Evolutionary conservation across 2,888 invertebrate genomes (phyloP), one percentile per base, ranked within the genome.

Genomic region (Alentia gelatinosa): DNA sequence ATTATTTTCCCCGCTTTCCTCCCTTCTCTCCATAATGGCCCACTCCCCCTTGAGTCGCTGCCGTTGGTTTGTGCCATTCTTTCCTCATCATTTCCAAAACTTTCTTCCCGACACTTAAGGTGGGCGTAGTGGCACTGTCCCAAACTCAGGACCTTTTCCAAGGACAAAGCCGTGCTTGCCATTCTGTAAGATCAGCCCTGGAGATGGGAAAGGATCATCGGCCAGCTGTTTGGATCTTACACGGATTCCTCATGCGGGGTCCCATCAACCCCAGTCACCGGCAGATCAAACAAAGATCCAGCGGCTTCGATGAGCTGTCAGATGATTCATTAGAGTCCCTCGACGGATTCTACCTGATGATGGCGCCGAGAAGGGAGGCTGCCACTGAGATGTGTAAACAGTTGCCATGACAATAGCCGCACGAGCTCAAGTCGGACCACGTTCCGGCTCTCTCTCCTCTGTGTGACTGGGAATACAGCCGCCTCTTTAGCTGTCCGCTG

Each of bases 321-420:
- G 68, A 30, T 26, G 26, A 30, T 26, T 68, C 68, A 68, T 68
- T 68, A 68, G 68, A 68, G 68, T 30, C 68, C 3, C 1, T 68
- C n/a, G n/a, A 5, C 12, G 26, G 68, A 12, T 68, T 4, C 68
- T 68, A 68, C 12, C 30, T 68, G 68, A 26, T 30, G 68, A 26
- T 30, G 30, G 68, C 3, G 26, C 68, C 47, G 7, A 26, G 68
- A 3, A 56, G 47, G 56, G 23, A 56, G 19, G 5, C 23, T 3
- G 5, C 19, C 56, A 5, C 9, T 56, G 56, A 12, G 74, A 35
- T 79, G 37, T 79, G 79, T 19, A 37, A 79, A 37, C 79, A 79
- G 79, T 79, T 79, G 79, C 7, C 79, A 79, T 79, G 79, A 19
- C 37, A 79, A 23, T 79, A 79, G 19, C 79, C 35, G 39, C 39